A percentile compares a stretch with the other conserved stretches of the same genome.
Conservation (phyloP, 2,113 vertebrate genomes). For the Delphinapterus leucas region DNA sequence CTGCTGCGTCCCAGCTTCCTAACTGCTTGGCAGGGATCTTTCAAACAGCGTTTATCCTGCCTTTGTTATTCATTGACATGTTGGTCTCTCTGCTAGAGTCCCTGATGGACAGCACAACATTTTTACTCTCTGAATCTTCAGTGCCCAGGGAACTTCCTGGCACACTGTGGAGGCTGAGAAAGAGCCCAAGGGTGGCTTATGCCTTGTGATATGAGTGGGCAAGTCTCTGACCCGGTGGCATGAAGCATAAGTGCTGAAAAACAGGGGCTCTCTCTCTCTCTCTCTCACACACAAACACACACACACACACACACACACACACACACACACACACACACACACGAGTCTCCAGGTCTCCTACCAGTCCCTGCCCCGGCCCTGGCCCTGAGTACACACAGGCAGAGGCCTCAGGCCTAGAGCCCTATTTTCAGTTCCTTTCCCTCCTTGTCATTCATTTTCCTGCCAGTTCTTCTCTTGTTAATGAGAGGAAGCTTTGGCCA, state of each 20-base stretch:
- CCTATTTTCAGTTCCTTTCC: background rate
- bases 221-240: background rate
- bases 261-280: rapidly evolving
- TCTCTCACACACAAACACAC: background rate
- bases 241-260: background rate
- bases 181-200: background rate
- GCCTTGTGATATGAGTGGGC: background rate
- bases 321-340: background rate
- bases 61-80: rapidly evolving
- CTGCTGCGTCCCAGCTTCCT: background rate
- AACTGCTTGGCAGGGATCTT: background rate
- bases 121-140: background rate
- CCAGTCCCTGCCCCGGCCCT: rapidly evolving
- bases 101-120: background rate
- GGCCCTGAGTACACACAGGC: background rate
- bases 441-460: background rate
- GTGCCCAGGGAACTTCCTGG: background rate
- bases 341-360: background rate
- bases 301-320: background rate
- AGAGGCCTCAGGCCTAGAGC: background rate
- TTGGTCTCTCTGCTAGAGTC: background rate
- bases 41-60: background rate
- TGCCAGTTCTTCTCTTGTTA: slow-evolving; percentile 44
- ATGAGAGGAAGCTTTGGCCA: slow-evolving; percentile 61
- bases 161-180: background rate